phyloP scores from a whole-genome alignment of 2,888 invertebrate genomes.

The Byasa hedistus region DNA sequence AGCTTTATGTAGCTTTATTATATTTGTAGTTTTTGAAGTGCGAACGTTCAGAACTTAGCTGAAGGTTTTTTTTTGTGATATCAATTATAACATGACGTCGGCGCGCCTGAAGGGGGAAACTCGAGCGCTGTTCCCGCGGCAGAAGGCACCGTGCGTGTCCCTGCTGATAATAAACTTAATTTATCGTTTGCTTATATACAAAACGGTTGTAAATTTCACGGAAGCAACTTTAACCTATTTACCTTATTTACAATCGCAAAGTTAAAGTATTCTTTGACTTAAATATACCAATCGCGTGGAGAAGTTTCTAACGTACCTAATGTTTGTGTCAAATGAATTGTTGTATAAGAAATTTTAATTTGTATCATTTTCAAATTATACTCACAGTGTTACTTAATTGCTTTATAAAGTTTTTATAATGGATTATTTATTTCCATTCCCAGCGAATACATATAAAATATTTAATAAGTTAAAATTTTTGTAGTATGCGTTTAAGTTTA shows the following conservation, averaged over 20 bases:
- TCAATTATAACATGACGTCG: background rate
- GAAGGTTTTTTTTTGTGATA: too few relatives aligned
- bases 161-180: conserved; percentile 22
- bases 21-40: too few relatives aligned
- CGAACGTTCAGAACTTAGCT: too few relatives aligned
- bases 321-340: background rate
- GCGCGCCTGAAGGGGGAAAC: conserved; percentile 9
- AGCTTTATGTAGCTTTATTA: too few relatives aligned
- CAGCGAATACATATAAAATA: too few relatives aligned
- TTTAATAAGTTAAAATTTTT: too few relatives aligned
- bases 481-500: too few relatives aligned
- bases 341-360: too few relatives aligned
- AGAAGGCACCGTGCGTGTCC: conserved; percentile 16
- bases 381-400: too few relatives aligned
- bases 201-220: conserved; percentile 14
- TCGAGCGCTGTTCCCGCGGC: conserved; percentile 1
- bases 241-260: background rate
- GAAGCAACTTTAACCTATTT: conserved; percentile 6
- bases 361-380: too few relatives aligned
- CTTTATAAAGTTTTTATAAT: too few relatives aligned
- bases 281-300: background rate
- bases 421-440: too few relatives aligned
- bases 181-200: conserved; percentile 17
- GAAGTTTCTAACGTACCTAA: background rate
- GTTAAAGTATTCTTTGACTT: background rate